These are phyloP conservation scores for Lithophane leautieri DNA, from an alignment of 2,888 invertebrate genomes.

Conservation along the genomic window DNA sequence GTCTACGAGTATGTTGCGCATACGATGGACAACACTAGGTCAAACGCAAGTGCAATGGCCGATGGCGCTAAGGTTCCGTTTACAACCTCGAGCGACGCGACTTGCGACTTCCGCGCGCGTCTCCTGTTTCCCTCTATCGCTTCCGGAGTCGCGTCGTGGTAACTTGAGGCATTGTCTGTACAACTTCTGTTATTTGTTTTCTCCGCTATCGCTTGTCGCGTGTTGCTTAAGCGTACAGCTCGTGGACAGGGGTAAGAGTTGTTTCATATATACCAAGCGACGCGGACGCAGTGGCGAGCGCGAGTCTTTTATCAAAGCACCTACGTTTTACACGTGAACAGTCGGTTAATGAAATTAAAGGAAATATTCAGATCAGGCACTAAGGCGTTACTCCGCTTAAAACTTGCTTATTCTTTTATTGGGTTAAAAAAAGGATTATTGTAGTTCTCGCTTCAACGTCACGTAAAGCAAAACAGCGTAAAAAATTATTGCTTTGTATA, in stretches of 20 bases:
- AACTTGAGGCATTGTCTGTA: neutral
- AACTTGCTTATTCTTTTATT: neutral
- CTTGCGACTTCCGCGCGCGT: neutral
- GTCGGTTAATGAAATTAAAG: no score
- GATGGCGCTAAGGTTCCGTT: constrained; percentile 22
- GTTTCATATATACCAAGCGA: neutral
- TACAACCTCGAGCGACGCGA: neutral
- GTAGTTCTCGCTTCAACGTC: no score
- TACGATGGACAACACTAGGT: constrained; percentile 38
- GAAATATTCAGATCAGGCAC: neutral
- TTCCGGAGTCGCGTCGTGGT: neutral
- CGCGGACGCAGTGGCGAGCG: neutral
- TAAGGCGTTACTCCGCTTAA: neutral
- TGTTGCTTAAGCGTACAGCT: neutral
- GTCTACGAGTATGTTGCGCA: constrained; percentile 42
- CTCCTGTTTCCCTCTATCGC: no score
- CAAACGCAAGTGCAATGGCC: constrained; percentile 50
- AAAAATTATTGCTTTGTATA: neutral
- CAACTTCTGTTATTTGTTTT: neutral
- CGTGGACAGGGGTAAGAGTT: neutral
- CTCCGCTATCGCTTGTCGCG: no score
- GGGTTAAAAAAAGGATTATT: no score
- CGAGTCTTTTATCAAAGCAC: neutral
- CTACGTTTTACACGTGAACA: neutral
- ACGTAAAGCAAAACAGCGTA: neutral